These are phyloP conservation scores for Rallus limicola DNA, from an alignment of 2,113 vertebrate genomes.

Conservation along the genomic window DNA sequence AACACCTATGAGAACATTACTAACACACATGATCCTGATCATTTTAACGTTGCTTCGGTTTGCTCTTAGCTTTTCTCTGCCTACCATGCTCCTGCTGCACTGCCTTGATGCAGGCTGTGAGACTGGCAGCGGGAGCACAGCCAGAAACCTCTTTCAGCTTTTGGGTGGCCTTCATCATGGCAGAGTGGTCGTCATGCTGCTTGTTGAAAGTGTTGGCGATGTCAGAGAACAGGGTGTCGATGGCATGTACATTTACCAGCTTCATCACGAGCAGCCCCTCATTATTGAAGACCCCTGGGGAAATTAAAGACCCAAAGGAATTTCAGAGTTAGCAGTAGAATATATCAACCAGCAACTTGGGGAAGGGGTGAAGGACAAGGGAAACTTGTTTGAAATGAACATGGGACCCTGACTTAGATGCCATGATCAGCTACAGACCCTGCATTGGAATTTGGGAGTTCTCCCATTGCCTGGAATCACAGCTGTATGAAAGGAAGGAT, in stretches of 20 bases:
- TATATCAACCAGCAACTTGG: neutral
- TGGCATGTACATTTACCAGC: slow-evolving; percentile 48
- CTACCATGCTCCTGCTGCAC: slow-evolving; percentile 67
- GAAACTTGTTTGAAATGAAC: neutral
- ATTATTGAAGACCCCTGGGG: neutral
- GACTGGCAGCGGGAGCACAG: neutral
- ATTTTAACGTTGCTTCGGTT: neutral
- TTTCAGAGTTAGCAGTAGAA: neutral
- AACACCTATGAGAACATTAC: neutral
- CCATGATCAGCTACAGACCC: neutral
- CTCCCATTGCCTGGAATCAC: neutral
- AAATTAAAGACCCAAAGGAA: neutral
- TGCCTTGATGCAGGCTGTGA: slow-evolving; percentile 51
- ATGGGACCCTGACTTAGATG: neutral
- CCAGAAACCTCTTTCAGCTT: slow-evolving; percentile 43
- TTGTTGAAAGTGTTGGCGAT: slow-evolving; percentile 70
- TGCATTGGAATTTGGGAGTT: neutral
- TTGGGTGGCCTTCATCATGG: slow-evolving; percentile 50
- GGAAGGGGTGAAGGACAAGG: neutral
- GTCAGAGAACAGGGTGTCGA: slow-evolving; percentile 66
- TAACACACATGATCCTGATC: neutral
- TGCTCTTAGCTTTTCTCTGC: neutral
- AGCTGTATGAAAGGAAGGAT: neutral
- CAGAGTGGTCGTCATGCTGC: slow-evolving; percentile 67
- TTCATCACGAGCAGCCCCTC: slow-evolving; percentile 57